Conservation (phyloP, 2,888 invertebrate genomes). For the Gastracanthus pulcherrimus region DNA sequence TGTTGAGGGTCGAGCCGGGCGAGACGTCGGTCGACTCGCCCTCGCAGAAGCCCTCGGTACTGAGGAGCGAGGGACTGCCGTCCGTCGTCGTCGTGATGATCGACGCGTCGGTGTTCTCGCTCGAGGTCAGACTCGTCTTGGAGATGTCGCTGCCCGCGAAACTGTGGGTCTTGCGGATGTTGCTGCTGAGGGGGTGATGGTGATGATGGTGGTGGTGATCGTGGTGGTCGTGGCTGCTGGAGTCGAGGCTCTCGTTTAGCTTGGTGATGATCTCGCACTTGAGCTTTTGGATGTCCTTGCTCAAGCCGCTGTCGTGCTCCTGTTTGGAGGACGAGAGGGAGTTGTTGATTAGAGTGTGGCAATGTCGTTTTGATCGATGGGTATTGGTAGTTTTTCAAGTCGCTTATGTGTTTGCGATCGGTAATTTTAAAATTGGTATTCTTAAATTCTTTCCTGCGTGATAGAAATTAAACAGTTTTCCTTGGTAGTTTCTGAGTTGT, state of each 20-base stretch:
- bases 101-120: constrained; percentile 83
- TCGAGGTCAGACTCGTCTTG: constrained; percentile 82
- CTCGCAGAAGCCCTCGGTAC: constrained; percentile 75
- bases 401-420: no score
- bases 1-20: constrained; percentile 72
- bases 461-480: no score
- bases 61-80: constrained; percentile 72
- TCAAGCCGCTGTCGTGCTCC: constrained; percentile 65
- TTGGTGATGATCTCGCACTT: constrained; percentile 74
- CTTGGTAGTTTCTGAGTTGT: no score
- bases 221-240: background rate
- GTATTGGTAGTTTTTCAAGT: no score
- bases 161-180: constrained; percentile 73
- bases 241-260: constrained; percentile 60
- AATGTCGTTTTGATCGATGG: no score
- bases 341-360: no score
- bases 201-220: no score
- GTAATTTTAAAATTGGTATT: no score
- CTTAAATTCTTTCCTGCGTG: no score
- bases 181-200: background rate
- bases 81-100: constrained; percentile 84
- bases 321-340: background rate
- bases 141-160: constrained; percentile 75
- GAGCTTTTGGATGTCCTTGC: constrained; percentile 71
- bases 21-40: constrained; percentile 74